Evolutionary conservation across 2,888 invertebrate species (phyloP), one percentile per base, ranked within the genome.

Genomic region (Corythucha ciliata): DNA sequence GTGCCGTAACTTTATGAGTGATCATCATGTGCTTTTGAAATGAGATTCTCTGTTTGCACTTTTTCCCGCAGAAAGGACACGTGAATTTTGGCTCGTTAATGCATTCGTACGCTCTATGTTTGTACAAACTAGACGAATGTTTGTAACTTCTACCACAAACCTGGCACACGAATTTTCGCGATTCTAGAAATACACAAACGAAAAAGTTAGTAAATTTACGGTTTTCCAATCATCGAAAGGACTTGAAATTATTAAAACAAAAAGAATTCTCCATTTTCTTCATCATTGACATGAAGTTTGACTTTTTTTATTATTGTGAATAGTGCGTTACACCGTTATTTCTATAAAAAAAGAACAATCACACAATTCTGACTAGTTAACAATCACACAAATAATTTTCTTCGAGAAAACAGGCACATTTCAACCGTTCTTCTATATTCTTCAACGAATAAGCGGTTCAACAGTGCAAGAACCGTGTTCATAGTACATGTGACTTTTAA

Each of bases 21-120:
- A n/a, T n/a, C n/a, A n/a, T n/a, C n/a, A n/a, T n/a, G n/a, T n/a
- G n/a, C n/a, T n/a, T n/a, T n/a, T n/a, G n/a, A n/a, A n/a, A n/a
- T n/a, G n/a, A n/a, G n/a, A n/a, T n/a, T 40, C 58, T 60, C 14
- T 55, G 58, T 25, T 60, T 58, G 26, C 57, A 54, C 29, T 55
- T 57, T 40, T 52, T 59, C n/a, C 44, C 41, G 21, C 61, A 61
- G 21, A 50, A 48, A 0, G 52, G 36, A 37, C 61, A 61, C 22
- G 41, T 25, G 26, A 59, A 58, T 29, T 53, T 54, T 1, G 59
- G 56, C 20, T 52, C 16, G 29, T 66, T 67, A 8, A 57, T 58
- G 33, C 59, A 59, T 22, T 58, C 58, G 29, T 53, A 58, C 29
- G 48, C 44, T 32, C 39, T 37, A 40, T 59, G 59, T 2, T 7